phyloP scores from a whole-genome alignment of 2,888 invertebrate genomes.

The Siphlonurus alternatus region DNA sequence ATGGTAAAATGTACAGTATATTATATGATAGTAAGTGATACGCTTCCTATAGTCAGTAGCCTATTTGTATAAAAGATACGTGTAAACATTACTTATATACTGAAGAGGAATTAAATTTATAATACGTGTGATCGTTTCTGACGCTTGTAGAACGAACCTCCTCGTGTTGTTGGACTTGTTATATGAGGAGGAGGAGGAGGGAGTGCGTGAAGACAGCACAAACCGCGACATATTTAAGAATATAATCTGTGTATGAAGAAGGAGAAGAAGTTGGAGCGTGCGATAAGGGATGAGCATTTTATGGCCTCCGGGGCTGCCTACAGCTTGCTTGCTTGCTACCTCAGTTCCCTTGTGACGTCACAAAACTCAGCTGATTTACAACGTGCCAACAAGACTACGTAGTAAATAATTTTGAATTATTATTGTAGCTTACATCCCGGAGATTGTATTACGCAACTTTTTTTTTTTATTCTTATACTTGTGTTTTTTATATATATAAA shows the following conservation, averaged over 20 bases:
- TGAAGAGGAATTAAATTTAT: background rate
- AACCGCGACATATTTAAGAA: background rate
- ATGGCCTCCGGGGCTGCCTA: background rate
- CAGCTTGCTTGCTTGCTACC: background rate
- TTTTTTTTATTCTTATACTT: background rate
- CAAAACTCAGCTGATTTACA: background rate
- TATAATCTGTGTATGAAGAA: background rate
- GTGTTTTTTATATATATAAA: no score
- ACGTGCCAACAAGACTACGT: background rate
- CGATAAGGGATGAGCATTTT: constrained; percentile 7
- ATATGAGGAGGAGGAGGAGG: background rate
- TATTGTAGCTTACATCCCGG: background rate
- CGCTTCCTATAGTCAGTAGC: background rate
- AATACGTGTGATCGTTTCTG: background rate
- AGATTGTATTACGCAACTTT: background rate
- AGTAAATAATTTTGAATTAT: background rate
- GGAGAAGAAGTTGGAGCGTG: no score
- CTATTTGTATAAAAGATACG: background rate
- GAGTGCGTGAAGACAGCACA: background rate
- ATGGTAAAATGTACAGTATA: background rate
- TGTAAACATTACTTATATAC: background rate
- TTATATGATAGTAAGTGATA: background rate
- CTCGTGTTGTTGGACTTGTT: background rate
- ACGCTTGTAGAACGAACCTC: no score
- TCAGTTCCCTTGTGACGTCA: constrained; percentile 3